phyloP scores from a whole-genome alignment of 2,113 vertebrate genomes.

The Gadus chalcogrammus region DNA sequence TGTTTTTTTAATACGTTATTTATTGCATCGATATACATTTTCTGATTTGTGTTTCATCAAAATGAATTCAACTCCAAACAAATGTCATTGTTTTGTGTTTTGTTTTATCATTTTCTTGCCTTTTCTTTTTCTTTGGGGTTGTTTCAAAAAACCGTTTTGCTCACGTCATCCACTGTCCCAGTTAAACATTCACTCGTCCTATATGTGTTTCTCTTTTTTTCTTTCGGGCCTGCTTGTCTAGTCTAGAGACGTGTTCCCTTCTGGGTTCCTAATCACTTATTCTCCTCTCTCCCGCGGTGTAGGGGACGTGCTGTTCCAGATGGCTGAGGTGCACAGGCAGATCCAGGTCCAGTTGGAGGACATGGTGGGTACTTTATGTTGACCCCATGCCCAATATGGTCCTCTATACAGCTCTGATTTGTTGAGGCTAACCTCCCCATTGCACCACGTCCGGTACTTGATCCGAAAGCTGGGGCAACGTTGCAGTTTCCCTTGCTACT shows the following conservation, averaged over 20 bases:
- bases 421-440: no score
- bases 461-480: no score
- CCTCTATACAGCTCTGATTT: no score
- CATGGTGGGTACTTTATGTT: slow-evolving; percentile 81
- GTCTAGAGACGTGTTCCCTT: no score
- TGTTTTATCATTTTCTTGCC: slow-evolving; percentile 6
- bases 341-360: slow-evolving; percentile 98
- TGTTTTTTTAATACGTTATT: slow-evolving; percentile 1
- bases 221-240: no score
- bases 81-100: slow-evolving; percentile 24
- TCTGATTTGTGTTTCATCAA: slow-evolving; percentile 4
- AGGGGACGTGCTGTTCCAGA: slow-evolving; percentile 99
- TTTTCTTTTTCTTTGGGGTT: background rate
- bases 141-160: background rate
- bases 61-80: slow-evolving; percentile 3
- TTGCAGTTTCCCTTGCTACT: no score
- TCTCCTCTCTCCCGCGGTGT: slow-evolving; percentile 42
- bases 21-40: background rate
- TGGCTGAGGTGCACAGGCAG: slow-evolving; percentile 98
- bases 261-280: slow-evolving; percentile 29
- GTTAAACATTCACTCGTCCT: background rate
- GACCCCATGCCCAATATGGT: no score
- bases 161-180: no score
- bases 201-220: slow-evolving; percentile 14
- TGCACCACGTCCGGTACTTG: no score